These are phyloP conservation scores for Micromys minutus DNA, from an alignment of 2,113 vertebrate species.

Conservation along the genomic window DNA sequence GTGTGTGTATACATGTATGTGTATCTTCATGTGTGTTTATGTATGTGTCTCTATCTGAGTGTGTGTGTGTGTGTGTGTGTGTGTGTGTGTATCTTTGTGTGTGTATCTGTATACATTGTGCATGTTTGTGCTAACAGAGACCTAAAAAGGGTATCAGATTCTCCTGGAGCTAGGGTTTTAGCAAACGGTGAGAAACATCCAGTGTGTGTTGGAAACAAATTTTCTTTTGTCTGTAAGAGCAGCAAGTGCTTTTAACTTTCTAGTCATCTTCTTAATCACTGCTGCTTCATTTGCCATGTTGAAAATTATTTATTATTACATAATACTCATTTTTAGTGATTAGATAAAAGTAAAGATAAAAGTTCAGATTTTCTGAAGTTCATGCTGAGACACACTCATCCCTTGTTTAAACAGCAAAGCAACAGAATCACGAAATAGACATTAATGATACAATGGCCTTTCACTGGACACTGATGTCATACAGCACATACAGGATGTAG, in stretches of 20 bases:
- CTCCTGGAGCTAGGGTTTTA: not conserved
- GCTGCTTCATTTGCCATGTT: not conserved
- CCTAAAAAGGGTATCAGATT: not conserved
- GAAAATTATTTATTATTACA: slow-evolving; percentile 19
- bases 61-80: not conserved
- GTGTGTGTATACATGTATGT: not conserved
- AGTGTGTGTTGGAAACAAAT: not conserved
- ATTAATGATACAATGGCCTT: not conserved
- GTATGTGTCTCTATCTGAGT: not conserved
- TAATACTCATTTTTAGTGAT: not conserved
- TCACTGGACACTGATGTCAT: not conserved
- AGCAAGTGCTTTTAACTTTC: not conserved
- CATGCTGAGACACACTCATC: not conserved
- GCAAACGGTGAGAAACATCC: not conserved
- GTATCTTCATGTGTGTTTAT: not conserved
- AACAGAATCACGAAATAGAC: not conserved
- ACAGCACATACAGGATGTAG: fast-evolving
- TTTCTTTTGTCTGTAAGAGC: not conserved
- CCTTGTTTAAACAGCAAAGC: not conserved
- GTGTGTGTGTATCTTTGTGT: too few relatives aligned
- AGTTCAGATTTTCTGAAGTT: not conserved
- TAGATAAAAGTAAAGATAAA: slow-evolving; percentile 11
- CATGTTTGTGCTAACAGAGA: not conserved
- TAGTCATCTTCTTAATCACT: not conserved
- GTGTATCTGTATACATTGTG: not conserved